Conservation (phyloP, 2,888 invertebrate species). For the Phaonia tiefii region DNA sequence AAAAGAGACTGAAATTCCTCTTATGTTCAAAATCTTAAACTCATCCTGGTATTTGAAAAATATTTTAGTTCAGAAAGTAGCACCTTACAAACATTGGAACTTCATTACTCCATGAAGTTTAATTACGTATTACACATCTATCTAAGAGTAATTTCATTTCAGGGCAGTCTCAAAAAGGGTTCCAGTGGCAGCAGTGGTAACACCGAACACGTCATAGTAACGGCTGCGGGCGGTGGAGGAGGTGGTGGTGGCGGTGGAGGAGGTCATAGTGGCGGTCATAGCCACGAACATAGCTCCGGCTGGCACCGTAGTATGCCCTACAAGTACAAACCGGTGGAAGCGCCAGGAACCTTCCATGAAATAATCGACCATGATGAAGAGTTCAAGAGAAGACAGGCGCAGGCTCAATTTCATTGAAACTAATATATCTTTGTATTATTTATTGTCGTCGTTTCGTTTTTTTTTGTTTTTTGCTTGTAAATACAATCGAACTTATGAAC, state of each 20-base stretch:
- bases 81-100: too few species aligned
- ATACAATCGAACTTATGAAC: conserved; percentile 33
- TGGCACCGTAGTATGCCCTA: conserved; percentile 80
- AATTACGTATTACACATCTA: not conserved
- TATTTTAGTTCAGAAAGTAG: too few species aligned
- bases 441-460: not conserved
- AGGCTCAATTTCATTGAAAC: conserved; percentile 36
- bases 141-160: conserved; percentile 68
- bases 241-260: conserved; percentile 73
- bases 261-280: conserved; percentile 73
- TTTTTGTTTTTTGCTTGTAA: not conserved
- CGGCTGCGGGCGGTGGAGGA: conserved; percentile 73
- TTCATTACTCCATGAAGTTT: too few species aligned
- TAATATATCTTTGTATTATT: conserved; percentile 8
- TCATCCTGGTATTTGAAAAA: too few species aligned
- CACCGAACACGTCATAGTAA: conserved; percentile 82
- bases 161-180: conserved; percentile 84
- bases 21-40: too few species aligned
- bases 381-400: conserved; percentile 51
- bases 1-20: too few species aligned
- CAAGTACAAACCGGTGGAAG: conserved; percentile 27
- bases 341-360: conserved; percentile 41
- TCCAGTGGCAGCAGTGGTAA: conserved; percentile 81
- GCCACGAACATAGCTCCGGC: conserved; percentile 75
- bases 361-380: conserved; percentile 29